Percentiles rank a stretch among this genome's conserved stretches.
Conservation (phyloP, 2,888 invertebrate species). For the Platynereis dumerilii region DNA sequence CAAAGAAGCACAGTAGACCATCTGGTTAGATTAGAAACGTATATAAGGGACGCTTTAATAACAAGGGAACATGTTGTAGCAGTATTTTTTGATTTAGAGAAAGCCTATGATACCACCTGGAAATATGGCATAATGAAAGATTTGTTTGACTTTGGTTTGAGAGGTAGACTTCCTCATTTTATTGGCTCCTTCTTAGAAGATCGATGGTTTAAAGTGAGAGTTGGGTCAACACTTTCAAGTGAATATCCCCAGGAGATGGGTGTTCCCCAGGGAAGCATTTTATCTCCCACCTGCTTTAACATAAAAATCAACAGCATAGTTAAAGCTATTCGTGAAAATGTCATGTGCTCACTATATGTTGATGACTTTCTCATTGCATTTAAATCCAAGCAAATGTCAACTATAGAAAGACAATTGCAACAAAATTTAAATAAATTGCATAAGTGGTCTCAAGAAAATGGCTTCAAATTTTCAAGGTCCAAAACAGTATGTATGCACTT, state of each 20-base stretch:
- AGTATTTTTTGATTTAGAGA: conserved; percentile 35
- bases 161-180: conserved; percentile 32
- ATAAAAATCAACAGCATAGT: conserved; percentile 7
- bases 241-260: conserved; percentile 9
- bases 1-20: conserved; percentile 30
- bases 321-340: background rate
- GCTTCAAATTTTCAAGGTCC: conserved; percentile 30
- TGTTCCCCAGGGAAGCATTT: conserved; percentile 23
- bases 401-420: conserved; percentile 22
- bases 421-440: conserved; percentile 8
- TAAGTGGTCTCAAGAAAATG: conserved; percentile 25
- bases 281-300: conserved; percentile 23
- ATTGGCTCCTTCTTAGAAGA: conserved; percentile 18
- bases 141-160: conserved; percentile 31
- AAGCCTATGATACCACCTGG: conserved; percentile 37
- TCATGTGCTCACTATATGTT: conserved; percentile 18
- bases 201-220: conserved; percentile 20
- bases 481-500: conserved; percentile 34
- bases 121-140: conserved; percentile 30
- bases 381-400: conserved; percentile 2
- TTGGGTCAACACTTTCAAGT: conserved; percentile 13
- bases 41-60: conserved; percentile 37
- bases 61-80: conserved; percentile 33
- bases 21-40: conserved; percentile 35
- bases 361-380: conserved; percentile 19